Base-by-base conservation (phyloP, 2,888 invertebrate species). In the Limnephilus marmoratus region DNA sequence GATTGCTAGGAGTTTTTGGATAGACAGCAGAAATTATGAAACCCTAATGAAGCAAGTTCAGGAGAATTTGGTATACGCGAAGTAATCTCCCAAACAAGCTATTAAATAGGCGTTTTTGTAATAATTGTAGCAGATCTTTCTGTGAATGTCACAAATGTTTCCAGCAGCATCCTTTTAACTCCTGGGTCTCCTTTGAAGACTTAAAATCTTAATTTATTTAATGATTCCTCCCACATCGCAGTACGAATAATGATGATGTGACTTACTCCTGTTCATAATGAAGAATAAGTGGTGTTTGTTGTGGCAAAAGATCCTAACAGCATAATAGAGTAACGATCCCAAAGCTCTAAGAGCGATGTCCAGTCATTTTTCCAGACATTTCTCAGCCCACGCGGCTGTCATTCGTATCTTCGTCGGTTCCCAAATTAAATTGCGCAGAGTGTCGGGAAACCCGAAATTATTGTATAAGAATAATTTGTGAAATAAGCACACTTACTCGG, bases 351-450 rank as follows among this genome's bases (percentile, higher is more conserved):
- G 68, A 68, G 68, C 68, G 15, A 82, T 82, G 34, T 82, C 82
- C 82, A 86, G 86, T 86, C 29, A 13, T 49, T 86, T 86, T 45
- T 86, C 86, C 86, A 49, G 86, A 86, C 86, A 86, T 45, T 37
- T 86, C n/a, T 31, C 49, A 29, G 31, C 86, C 86, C 86, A 86
- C 86, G 29, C 86, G n/a, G n/a, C 49, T 86, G 49, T 85, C 85
- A 85, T 41, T 85, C 37, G 31, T 18, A 24, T 34, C 85, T 68
- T 85, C 85, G 85, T 85, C 45, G 45, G 86, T 49, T 49, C 86
- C 86, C n/a, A 49, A 86, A 37, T 86, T 86, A 86, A 86, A 86
- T 86, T 31, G n/a, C 37, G 86, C 41, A 85, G 49, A 29, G 45
- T 29, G 86, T 45, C 86, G 85, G n/a, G 68, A 68, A 9, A n/a